These are phyloP conservation scores for Drosophila pseudoobscura DNA, from an alignment of 1,140 invertebrate species.

Conservation along the genomic window DNA sequence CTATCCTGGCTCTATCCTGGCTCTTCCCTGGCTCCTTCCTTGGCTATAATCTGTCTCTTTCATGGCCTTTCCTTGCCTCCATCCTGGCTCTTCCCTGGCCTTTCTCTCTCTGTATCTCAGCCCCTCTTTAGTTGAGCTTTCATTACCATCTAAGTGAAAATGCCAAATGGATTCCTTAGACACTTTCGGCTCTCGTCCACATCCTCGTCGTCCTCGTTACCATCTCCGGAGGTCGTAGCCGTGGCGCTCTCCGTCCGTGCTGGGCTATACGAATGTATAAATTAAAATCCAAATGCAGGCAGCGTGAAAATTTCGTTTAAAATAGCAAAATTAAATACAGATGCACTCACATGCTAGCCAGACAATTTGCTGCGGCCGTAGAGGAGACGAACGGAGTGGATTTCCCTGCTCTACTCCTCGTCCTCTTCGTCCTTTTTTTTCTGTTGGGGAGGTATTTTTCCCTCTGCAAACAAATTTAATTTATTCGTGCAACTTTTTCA, in stretches of 20 bases:
- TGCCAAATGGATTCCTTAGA: constrained; percentile 39
- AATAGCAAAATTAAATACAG: constrained; percentile 73
- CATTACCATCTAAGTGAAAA: constrained; percentile 45
- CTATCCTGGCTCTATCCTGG: too few species aligned
- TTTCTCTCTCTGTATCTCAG: too few species aligned
- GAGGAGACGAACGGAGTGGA: constrained; percentile 18
- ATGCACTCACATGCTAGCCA: constrained; percentile 58
- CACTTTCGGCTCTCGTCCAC: constrained; percentile 10
- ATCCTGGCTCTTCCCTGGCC: too few species aligned
- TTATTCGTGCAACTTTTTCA: constrained; percentile 72
- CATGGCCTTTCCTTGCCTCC: too few species aligned
- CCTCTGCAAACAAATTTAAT: constrained; percentile 74
- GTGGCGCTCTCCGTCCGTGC: not conserved
- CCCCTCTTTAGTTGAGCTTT: constrained; percentile 17
- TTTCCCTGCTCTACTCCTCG: constrained; percentile 34
- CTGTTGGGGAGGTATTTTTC: constrained; percentile 16
- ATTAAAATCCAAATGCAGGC: constrained; percentile 61
- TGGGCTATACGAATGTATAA: constrained; percentile 47
- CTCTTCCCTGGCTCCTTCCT: too few species aligned
- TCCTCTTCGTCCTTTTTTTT: not conserved
- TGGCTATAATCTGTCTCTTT: too few species aligned
- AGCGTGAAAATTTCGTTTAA: constrained; percentile 66
- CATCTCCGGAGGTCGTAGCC: not conserved
- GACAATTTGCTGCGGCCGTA: constrained; percentile 42
- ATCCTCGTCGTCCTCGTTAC: constrained; percentile 2